Percentiles rank a stretch among this genome's conserved stretches.
Evolutionary conservation across 2,888 invertebrate species (phyloP).

Genomic region (Lymantria dispar): DNA sequence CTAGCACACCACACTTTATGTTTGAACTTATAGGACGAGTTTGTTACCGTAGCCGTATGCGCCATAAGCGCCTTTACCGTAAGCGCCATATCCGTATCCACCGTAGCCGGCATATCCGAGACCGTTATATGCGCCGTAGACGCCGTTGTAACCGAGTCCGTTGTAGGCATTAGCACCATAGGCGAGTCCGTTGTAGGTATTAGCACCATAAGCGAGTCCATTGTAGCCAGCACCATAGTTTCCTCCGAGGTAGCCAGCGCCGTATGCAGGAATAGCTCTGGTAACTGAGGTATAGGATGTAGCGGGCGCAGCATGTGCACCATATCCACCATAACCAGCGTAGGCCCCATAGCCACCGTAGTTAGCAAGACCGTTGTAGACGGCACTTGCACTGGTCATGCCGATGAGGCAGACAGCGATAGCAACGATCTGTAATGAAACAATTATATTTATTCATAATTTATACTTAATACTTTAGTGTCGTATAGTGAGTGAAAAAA

Average conservation of each 20-base stretch:
- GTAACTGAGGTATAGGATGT: background rate
- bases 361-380: background rate
- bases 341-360: slow-evolving; percentile 2
- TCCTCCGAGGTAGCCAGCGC: background rate
- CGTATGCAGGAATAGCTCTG: background rate
- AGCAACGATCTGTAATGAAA: background rate
- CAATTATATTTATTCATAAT: background rate
- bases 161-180: slow-evolving; percentile 18
- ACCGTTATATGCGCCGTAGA: slow-evolving; percentile 2
- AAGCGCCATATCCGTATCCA: slow-evolving; percentile 8
- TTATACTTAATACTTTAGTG: background rate
- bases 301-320: background rate
- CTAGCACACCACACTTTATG: background rate
- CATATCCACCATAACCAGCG: slow-evolving; percentile 7
- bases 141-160: slow-evolving; percentile 16
- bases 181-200: slow-evolving; percentile 1
- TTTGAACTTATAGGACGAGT: background rate
- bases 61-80: background rate
- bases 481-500: background rate
- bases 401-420: slow-evolving; percentile 5
- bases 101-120: slow-evolving; percentile 5
- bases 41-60: slow-evolving; percentile 13
- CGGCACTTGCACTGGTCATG: background rate
- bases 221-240: background rate
- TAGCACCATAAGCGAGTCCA: background rate